Conservation (phyloP, 2,888 invertebrate species). For the Euproctis similis region DNA sequence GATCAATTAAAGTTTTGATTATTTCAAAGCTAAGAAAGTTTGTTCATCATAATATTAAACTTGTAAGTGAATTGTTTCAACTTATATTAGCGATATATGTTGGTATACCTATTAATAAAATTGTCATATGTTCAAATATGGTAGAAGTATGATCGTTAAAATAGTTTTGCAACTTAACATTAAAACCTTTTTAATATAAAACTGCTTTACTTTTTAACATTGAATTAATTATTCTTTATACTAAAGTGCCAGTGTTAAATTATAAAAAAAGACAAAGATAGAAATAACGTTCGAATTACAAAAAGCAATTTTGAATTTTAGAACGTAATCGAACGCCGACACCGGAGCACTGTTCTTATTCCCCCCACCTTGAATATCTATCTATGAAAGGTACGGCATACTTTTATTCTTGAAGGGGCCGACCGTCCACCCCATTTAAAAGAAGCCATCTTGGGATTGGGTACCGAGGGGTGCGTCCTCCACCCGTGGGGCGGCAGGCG, state of each 20-base stretch:
- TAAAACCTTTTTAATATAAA: no score
- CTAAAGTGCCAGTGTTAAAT: constrained; percentile 9
- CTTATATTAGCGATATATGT: constrained; percentile 2
- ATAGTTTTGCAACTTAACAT: no score
- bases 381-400: constrained; percentile 62
- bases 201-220: no score
- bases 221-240: no score
- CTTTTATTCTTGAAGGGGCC: constrained; percentile 72
- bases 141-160: no score
- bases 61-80: constrained; percentile 1
- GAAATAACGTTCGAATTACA: constrained; percentile 43
- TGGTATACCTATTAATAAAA: no score
- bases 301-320: constrained; percentile 62
- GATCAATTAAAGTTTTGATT: constrained; percentile 36
- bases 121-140: no score
- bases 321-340: constrained; percentile 57
- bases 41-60: constrained; percentile 5
- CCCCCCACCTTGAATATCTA: constrained; percentile 54
- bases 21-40: constrained; percentile 27
- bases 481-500: constrained; percentile 32
- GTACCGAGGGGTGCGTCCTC: constrained; percentile 37
- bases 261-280: constrained; percentile 24
- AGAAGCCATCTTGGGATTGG: constrained; percentile 74
- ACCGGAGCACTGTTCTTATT: constrained; percentile 37
- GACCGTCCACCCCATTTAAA: constrained; percentile 71